Conservation (phyloP, 2,113 vertebrate species). For the Malurus melanocephalus region DNA sequence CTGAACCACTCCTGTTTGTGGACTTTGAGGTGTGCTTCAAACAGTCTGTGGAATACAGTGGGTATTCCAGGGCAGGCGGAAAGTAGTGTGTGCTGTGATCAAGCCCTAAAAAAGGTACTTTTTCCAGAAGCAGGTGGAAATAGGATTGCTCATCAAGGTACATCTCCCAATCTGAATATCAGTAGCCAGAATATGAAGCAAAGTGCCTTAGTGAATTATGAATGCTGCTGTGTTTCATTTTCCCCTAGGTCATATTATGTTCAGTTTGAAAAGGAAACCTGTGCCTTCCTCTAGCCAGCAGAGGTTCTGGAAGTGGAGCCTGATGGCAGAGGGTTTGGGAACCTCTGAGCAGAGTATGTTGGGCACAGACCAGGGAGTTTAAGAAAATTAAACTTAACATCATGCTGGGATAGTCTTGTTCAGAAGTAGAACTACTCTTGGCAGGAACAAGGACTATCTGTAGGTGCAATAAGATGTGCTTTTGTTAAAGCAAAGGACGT, state of each 20-base stretch:
- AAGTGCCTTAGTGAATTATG: not conserved
- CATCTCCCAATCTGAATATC: not conserved
- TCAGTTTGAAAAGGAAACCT: not conserved
- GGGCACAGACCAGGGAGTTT: fast-evolving
- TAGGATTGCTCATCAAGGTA: not conserved
- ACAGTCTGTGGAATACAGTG: not conserved
- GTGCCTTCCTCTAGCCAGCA: not conserved
- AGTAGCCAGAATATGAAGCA: not conserved
- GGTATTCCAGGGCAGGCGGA: fast-evolving
- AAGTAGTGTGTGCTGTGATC: not conserved
- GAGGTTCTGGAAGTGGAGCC: not conserved
- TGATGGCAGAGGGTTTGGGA: not conserved
- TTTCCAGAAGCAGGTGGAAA: not conserved
- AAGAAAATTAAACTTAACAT: not conserved
- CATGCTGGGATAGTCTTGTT: not conserved
- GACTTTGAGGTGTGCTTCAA: not conserved
- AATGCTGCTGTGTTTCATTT: not conserved
- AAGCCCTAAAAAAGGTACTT: not conserved
- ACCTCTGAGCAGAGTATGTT: fast-evolving
- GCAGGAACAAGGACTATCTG: not conserved
- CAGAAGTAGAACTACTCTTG: not conserved
- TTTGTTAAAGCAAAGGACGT: not conserved
- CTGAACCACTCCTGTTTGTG: fast-evolving
- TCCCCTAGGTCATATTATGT: not conserved
- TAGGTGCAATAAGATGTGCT: not conserved